Percentiles rank a stretch among this genome's conserved stretches.
phyloP scores from a whole-genome alignment of 53 echinoderm and acorn worm genomes.

The Holothuria leucospilota region DNA sequence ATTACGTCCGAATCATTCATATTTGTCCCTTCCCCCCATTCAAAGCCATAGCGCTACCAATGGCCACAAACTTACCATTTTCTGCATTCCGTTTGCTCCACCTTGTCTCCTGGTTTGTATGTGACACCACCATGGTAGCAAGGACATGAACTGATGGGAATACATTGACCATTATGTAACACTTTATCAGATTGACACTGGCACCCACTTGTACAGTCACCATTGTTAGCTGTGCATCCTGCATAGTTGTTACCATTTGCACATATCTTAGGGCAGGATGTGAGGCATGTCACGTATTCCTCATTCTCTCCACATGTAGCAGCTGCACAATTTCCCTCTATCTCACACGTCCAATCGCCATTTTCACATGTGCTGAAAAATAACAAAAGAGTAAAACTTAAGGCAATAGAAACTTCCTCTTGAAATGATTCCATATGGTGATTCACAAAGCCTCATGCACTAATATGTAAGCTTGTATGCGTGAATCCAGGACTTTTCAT shows the following conservation, averaged over 20 bases:
- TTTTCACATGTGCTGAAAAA: conserved; percentile 65
- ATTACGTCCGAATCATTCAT: too few relatives aligned
- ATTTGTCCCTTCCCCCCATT: too few relatives aligned
- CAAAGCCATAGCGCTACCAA: too few relatives aligned
- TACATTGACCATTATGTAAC: conserved; percentile 65
- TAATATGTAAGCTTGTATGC: too few relatives aligned
- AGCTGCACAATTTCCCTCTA: conserved; percentile 67
- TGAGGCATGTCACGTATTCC: conserved; percentile 53
- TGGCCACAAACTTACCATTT: conserved; percentile 3
- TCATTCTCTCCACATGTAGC: conserved; percentile 60
- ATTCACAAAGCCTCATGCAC: too few relatives aligned
- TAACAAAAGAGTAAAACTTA: neutral
- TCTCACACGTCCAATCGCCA: conserved; percentile 65
- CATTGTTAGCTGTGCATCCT: conserved; percentile 49
- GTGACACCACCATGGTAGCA: conserved; percentile 75
- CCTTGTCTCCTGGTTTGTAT: conserved; percentile 53
- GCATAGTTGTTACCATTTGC: conserved; percentile 72
- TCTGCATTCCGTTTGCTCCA: conserved; percentile 44
- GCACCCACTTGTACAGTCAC: conserved; percentile 65
- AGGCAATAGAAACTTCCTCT: too few relatives aligned
- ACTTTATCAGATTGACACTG: conserved; percentile 55
- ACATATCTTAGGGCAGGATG: conserved; percentile 65
- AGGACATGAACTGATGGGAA: conserved; percentile 68
- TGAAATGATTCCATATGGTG: too few relatives aligned
- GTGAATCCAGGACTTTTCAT: too few relatives aligned